Conservation (phyloP, 2,888 invertebrate genomes). For the Thelaira solivaga region DNA sequence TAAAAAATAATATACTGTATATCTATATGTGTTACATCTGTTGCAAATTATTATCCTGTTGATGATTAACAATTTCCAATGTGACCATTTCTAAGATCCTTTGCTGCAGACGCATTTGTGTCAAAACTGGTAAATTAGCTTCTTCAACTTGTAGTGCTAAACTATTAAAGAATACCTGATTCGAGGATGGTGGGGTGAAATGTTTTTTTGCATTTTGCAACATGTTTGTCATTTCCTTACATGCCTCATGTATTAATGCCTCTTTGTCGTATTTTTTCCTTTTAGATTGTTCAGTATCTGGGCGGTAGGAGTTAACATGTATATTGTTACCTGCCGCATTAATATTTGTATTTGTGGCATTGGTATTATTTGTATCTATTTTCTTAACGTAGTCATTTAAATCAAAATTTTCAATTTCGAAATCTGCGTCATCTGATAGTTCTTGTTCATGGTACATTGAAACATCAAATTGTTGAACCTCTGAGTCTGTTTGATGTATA, state of each 20-base stretch:
- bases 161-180: slow-evolving; percentile 53
- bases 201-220: slow-evolving; percentile 56
- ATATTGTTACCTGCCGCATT: background rate
- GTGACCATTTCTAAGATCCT: slow-evolving; percentile 53
- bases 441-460: slow-evolving; percentile 29
- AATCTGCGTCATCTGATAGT: slow-evolving; percentile 46
- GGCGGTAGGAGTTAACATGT: background rate
- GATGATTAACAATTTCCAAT: slow-evolving; percentile 49
- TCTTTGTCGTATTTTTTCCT: slow-evolving; percentile 58
- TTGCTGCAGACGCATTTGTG: slow-evolving; percentile 55
- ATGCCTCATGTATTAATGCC: slow-evolving; percentile 47
- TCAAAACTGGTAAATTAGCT: slow-evolving; percentile 45
- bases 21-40: slow-evolving; percentile 22
- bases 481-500: slow-evolving; percentile 9
- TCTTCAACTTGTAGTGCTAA: slow-evolving; percentile 52
- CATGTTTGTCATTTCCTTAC: slow-evolving; percentile 51
- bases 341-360: background rate
- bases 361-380: slow-evolving; percentile 31
- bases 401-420: slow-evolving; percentile 58
- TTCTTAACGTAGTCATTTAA: slow-evolving; percentile 57
- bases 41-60: slow-evolving; percentile 35
- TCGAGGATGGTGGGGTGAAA: slow-evolving; percentile 54
- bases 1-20: slow-evolving; percentile 11
- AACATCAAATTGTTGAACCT: slow-evolving; percentile 18
- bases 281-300: slow-evolving; percentile 12